A percentile compares a stretch with the other conserved stretches of the same genome.
Conservation (phyloP, 2,113 vertebrate species). For the Atlantisia rogersi region DNA sequence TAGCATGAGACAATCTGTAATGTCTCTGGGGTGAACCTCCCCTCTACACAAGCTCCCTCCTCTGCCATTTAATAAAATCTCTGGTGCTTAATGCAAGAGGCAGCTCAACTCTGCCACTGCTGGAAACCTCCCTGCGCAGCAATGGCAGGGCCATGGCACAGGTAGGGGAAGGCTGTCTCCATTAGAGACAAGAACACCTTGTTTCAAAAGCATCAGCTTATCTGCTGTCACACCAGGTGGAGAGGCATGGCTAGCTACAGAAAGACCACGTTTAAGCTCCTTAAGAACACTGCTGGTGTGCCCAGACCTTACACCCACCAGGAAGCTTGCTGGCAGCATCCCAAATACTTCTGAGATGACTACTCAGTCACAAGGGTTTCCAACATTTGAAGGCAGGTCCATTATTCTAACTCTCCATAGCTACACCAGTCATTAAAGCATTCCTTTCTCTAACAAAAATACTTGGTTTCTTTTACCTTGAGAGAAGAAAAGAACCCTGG, state of each 20-base stretch:
- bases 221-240: background rate
- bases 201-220: background rate
- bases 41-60: slow-evolving; percentile 24
- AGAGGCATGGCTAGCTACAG: background rate
- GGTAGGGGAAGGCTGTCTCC: background rate
- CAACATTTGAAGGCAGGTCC: background rate
- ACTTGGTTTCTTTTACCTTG: background rate
- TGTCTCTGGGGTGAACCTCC: slow-evolving; percentile 67
- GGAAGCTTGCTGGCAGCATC: background rate
- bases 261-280: background rate
- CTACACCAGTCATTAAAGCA: background rate
- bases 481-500: background rate
- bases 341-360: background rate
- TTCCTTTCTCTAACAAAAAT: background rate
- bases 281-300: background rate
- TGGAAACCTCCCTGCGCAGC: slow-evolving; percentile 11
- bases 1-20: slow-evolving; percentile 50
- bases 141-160: rapidly evolving
- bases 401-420: background rate
- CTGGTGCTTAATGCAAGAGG: slow-evolving; percentile 44
- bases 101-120: slow-evolving; percentile 49
- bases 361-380: background rate
- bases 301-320: background rate
- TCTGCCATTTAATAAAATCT: slow-evolving; percentile 67
- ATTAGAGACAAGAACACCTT: background rate